Conservation (phyloP, 2,797 vertebrate species). For the Sebastes melanostomus region DNA sequence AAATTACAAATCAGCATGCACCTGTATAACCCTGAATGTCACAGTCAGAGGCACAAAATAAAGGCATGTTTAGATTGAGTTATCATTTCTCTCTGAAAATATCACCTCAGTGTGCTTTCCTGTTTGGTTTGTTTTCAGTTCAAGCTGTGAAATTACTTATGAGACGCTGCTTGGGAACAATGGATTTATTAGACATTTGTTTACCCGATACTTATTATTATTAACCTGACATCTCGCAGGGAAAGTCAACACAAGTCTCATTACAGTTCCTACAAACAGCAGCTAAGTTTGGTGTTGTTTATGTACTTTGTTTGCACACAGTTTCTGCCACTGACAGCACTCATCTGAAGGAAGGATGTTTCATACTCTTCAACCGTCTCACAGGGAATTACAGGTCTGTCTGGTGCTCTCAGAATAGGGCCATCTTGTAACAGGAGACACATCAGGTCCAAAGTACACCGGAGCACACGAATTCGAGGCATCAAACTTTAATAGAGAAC, state of each 20-base stretch:
- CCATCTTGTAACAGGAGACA: not conserved
- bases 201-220: slow-evolving; percentile 7
- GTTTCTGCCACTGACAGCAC: not conserved
- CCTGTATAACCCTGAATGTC: not conserved
- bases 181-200: slow-evolving; percentile 11
- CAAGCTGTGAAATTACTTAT: slow-evolving; percentile 38
- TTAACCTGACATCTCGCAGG: slow-evolving; percentile 5
- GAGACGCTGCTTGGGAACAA: slow-evolving; percentile 1
- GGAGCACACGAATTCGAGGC: not conserved
- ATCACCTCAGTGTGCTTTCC: not conserved
- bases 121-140: not conserved
- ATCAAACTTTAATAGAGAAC: not conserved
- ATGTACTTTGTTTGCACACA: not conserved
- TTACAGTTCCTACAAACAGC: slow-evolving; percentile 5
- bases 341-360: not conserved
- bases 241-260: slow-evolving; percentile 16
- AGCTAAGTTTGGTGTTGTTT: not conserved
- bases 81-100: not conserved
- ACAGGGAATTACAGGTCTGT: not conserved
- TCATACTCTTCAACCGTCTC: not conserved
- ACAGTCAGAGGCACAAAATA: not conserved
- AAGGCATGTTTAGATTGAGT: not conserved
- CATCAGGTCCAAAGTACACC: too few species aligned
- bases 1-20: slow-evolving; percentile 10
- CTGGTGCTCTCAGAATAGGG: not conserved